These are phyloP conservation scores for Amazonetta brasiliensis DNA, from an alignment of 2,797 vertebrate species.

Conservation along the genomic window DNA sequence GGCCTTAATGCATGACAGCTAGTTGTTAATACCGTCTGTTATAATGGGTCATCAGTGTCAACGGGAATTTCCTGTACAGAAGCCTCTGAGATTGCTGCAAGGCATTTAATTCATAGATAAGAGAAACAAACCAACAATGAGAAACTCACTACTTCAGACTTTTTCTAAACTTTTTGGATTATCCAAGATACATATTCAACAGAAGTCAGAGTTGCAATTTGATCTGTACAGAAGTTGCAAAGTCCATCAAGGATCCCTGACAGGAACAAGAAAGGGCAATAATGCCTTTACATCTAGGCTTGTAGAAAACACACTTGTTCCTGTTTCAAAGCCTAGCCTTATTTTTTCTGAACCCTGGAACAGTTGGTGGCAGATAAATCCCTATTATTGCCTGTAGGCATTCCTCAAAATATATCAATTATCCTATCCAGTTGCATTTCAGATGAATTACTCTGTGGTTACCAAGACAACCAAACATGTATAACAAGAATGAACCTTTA, in stretches of 20 bases:
- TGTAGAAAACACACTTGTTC: neutral
- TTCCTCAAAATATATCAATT: conserved; percentile 52
- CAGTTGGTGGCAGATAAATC: conserved; percentile 21
- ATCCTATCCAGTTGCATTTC: conserved; percentile 37
- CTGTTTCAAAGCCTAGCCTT: neutral
- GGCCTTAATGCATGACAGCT: neutral
- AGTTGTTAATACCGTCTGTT: conserved; percentile 9
- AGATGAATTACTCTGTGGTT: conserved; percentile 43
- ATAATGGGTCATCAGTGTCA: conserved; percentile 22
- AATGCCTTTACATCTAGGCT: neutral
- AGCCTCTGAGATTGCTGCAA: conserved; percentile 24
- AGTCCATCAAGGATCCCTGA: conserved; percentile 1
- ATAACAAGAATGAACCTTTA: neutral
- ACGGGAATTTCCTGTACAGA: neutral
- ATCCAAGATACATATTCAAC: conserved; percentile 45
- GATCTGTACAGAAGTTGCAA: neutral
- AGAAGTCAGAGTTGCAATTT: conserved; percentile 41
- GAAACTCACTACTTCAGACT: conserved; percentile 28
- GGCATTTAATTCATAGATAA: conserved; percentile 42
- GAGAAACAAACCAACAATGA: conserved; percentile 17
- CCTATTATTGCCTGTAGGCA: conserved; percentile 44
- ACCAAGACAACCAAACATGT: conserved; percentile 32
- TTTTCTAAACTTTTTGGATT: conserved; percentile 31
- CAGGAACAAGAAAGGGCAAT: neutral
- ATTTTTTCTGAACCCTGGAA: conserved; percentile 20